These are phyloP conservation scores for Circaetus gallicus DNA, from an alignment of 2,113 vertebrate species.

Conservation along the genomic window DNA sequence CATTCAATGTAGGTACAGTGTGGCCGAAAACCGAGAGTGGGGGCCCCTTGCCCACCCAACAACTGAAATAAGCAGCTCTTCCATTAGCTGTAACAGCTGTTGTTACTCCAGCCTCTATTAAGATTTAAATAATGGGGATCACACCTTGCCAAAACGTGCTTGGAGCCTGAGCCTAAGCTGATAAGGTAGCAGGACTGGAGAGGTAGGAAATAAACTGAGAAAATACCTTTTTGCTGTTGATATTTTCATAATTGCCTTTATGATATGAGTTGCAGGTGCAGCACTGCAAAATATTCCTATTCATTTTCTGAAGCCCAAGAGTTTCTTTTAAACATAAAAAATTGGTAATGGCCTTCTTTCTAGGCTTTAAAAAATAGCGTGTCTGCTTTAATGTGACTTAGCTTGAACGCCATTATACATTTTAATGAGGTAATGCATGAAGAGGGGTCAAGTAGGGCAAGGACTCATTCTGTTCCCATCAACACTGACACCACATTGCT, in stretches of 20 bases:
- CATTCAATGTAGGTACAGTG: neutral
- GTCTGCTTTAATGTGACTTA: neutral
- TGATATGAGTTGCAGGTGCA: neutral
- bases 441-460: slow-evolving; percentile 5
- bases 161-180: neutral
- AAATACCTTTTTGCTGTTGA: neutral
- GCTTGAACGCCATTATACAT: neutral
- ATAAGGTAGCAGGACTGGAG: neutral
- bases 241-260: neutral
- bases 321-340: neutral
- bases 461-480: neutral
- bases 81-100: neutral
- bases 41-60: neutral
- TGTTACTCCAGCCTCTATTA: neutral
- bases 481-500: neutral
- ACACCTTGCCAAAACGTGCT: neutral
- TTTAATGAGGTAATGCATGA: neutral
- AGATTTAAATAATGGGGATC: neutral
- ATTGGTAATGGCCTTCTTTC: neutral
- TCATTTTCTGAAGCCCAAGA: neutral
- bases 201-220: neutral
- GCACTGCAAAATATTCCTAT: neutral
- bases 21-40: accelerated
- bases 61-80: neutral
- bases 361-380: neutral